phyloP scores from a whole-genome alignment of 2,888 invertebrate species.

The Catocala nupta region DNA sequence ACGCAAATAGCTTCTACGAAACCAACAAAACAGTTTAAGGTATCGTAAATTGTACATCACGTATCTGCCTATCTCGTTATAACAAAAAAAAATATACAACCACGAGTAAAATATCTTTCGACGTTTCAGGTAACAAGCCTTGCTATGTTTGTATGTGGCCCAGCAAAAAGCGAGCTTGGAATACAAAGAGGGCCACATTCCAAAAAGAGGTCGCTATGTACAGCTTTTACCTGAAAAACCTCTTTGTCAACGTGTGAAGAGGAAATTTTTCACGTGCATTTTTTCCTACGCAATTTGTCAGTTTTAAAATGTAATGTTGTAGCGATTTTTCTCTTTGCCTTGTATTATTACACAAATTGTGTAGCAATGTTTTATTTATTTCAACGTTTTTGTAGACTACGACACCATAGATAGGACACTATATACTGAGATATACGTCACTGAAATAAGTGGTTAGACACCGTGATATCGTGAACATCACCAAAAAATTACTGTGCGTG shows the following conservation, averaged over 20 bases:
- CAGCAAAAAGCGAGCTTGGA: constrained; percentile 58
- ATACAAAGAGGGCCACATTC: constrained; percentile 62
- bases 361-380: too few species aligned
- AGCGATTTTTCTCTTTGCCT: neutral
- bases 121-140: constrained; percentile 58
- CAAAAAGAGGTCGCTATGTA: constrained; percentile 51
- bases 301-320: constrained; percentile 1
- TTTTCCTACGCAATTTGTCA: constrained; percentile 29
- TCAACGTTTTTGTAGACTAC: too few species aligned
- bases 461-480: too few species aligned
- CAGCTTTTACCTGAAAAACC: constrained; percentile 61
- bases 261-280: constrained; percentile 55
- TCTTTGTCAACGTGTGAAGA: constrained; percentile 65
- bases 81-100: constrained; percentile 20
- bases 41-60: neutral
- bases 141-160: constrained; percentile 55
- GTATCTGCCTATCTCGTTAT: constrained; percentile 14
- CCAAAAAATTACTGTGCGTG: too few species aligned
- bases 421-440: too few species aligned
- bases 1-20: too few species aligned
- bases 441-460: too few species aligned
- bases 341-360: too few species aligned
- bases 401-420: too few species aligned
- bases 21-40: too few species aligned
- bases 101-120: constrained; percentile 41